phyloP scores from a whole-genome alignment of 2,797 vertebrate genomes.

The Ctenopoma kingsleyae region DNA sequence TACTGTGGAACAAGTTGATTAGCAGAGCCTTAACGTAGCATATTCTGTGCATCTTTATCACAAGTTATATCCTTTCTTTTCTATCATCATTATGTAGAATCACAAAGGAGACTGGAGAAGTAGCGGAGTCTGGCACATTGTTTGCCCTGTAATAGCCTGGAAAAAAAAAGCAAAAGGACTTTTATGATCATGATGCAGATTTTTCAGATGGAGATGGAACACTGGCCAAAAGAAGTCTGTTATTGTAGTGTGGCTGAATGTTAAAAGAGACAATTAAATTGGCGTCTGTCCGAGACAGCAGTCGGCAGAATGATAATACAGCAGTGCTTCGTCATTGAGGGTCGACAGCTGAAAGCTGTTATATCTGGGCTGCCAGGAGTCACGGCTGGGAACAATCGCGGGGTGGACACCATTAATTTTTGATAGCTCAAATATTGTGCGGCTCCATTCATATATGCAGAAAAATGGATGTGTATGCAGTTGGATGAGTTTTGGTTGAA shows the following conservation, averaged over 20 bases:
- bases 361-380: conserved; percentile 49
- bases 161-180: conserved; percentile 16
- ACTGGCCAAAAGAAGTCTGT: conserved; percentile 2
- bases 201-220: conserved; percentile 25
- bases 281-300: conserved; percentile 20
- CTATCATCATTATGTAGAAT: background rate
- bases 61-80: background rate
- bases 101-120: background rate
- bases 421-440: conserved; percentile 39
- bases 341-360: conserved; percentile 47
- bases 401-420: conserved; percentile 52
- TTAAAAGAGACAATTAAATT: conserved; percentile 52
- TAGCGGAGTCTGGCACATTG: background rate
- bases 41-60: background rate
- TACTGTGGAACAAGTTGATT: conserved; percentile 19
- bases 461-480: conserved; percentile 17
- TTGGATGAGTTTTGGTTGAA: conserved; percentile 24
- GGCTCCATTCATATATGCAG: conserved; percentile 27
- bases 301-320: conserved; percentile 50
- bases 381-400: conserved; percentile 33
- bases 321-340: conserved; percentile 21
- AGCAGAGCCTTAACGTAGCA: background rate
- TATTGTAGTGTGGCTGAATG: conserved; percentile 41
- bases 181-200: conserved; percentile 34
- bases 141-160: conserved; percentile 17